Evolutionary conservation across 2,888 invertebrate species (phyloP).

Genomic region (Eristalis pertinax): DNA sequence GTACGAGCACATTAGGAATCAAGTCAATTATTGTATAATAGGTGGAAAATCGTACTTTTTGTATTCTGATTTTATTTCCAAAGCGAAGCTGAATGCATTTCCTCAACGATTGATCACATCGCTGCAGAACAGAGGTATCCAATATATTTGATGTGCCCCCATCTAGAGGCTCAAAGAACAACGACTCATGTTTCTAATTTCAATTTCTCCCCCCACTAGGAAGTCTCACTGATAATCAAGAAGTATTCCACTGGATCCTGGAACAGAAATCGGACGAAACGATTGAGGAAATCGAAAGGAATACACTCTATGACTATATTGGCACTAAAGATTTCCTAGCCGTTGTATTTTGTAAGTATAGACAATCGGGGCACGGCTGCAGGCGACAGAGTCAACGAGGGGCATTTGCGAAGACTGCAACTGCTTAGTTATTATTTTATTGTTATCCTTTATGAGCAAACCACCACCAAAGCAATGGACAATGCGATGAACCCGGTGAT

Average conservation of each 20-base stretch:
- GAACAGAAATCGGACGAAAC: slow-evolving; percentile 95
- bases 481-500: neutral
- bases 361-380: neutral
- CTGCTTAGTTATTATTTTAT: slow-evolving; percentile 72
- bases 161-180: no score
- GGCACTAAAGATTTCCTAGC: slow-evolving; percentile 95
- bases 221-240: slow-evolving; percentile 88
- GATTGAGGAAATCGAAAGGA: slow-evolving; percentile 93
- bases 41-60: no score
- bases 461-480: neutral
- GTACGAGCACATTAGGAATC: no score
- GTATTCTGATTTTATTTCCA: no score
- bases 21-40: no score
- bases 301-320: slow-evolving; percentile 91
- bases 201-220: slow-evolving; percentile 81
- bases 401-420: slow-evolving; percentile 72
- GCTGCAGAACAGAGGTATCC: slow-evolving; percentile 80
- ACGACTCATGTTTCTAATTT: neutral
- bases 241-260: slow-evolving; percentile 95
- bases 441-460: neutral
- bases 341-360: slow-evolving; percentile 93
- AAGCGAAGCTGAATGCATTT: no score
- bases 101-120: slow-evolving; percentile 76
- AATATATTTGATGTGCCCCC: neutral
- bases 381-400: slow-evolving; percentile 26